A percentile compares a stretch with the other conserved stretches of the same genome.
Evolutionary conservation across 2,797 vertebrate genomes (phyloP).

Genomic region (Phaenicophaeus curvirostris): DNA sequence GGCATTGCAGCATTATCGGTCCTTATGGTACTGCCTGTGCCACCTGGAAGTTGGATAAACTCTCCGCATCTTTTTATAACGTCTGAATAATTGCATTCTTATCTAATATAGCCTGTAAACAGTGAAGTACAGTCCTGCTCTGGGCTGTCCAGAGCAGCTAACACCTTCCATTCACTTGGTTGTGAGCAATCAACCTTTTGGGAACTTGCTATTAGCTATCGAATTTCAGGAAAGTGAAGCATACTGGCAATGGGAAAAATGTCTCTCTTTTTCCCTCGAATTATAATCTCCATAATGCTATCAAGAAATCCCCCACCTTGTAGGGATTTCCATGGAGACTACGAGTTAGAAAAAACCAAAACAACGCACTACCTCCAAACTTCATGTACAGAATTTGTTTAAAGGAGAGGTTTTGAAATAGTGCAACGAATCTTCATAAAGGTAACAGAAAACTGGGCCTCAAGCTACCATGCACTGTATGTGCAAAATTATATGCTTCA

Average conservation of each 20-base stretch:
- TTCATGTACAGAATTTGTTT: not conserved
- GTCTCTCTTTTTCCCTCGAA: not conserved
- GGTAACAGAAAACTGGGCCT: not conserved
- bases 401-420: not conserved
- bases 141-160: not conserved
- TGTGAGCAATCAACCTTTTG: not conserved
- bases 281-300: not conserved
- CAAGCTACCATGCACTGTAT: not conserved
- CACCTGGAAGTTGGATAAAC: not conserved
- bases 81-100: not conserved
- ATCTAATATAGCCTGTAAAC: not conserved
- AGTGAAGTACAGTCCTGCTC: not conserved
- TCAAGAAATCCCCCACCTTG: not conserved
- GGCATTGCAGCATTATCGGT: not conserved
- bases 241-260: not conserved
- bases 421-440: not conserved
- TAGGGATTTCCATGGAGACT: not conserved
- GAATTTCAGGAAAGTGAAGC: not conserved
- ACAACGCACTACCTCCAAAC: fast-evolving
- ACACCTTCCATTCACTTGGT: not conserved
- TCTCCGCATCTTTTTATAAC: not conserved
- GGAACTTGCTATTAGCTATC: not conserved
- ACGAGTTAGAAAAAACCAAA: not conserved
- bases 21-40: not conserved
- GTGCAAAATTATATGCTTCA: not conserved